phyloP scores from a whole-genome alignment of 2,113 vertebrate species.

The Cathartes aura region DNA sequence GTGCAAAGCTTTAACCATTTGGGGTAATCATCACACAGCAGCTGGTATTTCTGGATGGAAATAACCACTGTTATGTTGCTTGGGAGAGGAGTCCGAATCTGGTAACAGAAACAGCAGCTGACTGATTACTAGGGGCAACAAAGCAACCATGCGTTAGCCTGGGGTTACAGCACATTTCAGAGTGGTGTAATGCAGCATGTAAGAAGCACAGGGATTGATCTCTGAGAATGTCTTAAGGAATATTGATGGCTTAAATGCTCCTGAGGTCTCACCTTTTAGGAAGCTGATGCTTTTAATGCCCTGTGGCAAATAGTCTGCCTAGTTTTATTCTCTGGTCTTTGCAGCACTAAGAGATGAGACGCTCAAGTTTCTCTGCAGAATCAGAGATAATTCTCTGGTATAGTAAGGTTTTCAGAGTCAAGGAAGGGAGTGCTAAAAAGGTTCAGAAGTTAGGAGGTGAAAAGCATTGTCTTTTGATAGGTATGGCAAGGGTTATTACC shows the following conservation, averaged over 20 bases:
- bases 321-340: not conserved
- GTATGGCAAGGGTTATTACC: not conserved
- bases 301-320: not conserved
- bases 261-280: not conserved
- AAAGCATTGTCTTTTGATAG: not conserved
- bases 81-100: not conserved
- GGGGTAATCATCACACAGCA: not conserved
- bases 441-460: not conserved
- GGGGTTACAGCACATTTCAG: not conserved
- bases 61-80: not conserved
- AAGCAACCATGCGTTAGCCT: not conserved
- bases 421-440: not conserved
- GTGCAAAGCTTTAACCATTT: not conserved
- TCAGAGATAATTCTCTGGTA: not conserved
- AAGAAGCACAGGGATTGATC: not conserved
- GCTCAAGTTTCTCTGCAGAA: not conserved
- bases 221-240: not conserved
- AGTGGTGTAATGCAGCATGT: not conserved
- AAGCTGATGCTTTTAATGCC: not conserved
- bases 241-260: not conserved
- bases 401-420: not conserved
- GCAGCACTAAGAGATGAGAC: not conserved
- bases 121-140: not conserved
- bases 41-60: not conserved
- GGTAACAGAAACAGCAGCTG: not conserved